A percentile compares a stretch with the other conserved stretches of the same genome.
These are phyloP conservation scores for Loris lydekkerianus DNA, from an alignment of 2,797 vertebrate genomes.

Conservation along the genomic window DNA sequence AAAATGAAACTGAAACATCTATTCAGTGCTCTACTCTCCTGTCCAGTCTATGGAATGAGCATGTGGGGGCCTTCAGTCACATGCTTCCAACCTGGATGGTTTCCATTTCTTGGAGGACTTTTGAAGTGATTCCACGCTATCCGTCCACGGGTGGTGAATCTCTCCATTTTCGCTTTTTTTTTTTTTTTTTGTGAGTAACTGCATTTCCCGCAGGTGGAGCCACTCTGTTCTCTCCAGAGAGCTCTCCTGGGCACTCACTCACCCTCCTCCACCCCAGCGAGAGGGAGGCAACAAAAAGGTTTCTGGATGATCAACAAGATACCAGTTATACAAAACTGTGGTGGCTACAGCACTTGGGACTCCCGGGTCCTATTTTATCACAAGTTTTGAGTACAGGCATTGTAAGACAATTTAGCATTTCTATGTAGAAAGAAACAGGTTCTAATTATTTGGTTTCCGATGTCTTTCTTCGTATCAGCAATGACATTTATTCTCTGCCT, in stretches of 20 bases:
- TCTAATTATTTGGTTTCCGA: constrained; percentile 1
- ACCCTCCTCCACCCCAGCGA: neutral
- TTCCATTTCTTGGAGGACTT: neutral
- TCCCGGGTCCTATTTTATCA: neutral
- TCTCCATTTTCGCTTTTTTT: neutral
- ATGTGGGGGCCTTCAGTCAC: neutral
- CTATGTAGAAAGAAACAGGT: neutral
- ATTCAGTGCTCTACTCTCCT: neutral
- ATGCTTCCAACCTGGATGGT: neutral
- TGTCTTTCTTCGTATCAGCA: constrained; percentile 8
- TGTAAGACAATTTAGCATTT: neutral
- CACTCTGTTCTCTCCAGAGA: neutral
- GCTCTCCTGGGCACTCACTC: neutral
- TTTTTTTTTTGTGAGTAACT: neutral
- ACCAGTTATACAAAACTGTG: neutral
- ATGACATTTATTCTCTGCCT: neutral
- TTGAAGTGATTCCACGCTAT: neutral
- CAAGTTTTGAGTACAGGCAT: neutral
- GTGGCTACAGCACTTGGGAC: neutral
- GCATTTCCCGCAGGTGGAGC: neutral
- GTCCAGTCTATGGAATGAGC: neutral
- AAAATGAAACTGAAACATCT: neutral
- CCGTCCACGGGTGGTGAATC: neutral
- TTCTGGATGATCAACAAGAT: constrained; percentile 24
- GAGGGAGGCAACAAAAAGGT: neutral